Evolutionary conservation across 2,113 vertebrate genomes (phyloP).

Genomic region (Stigmatopora argus): DNA sequence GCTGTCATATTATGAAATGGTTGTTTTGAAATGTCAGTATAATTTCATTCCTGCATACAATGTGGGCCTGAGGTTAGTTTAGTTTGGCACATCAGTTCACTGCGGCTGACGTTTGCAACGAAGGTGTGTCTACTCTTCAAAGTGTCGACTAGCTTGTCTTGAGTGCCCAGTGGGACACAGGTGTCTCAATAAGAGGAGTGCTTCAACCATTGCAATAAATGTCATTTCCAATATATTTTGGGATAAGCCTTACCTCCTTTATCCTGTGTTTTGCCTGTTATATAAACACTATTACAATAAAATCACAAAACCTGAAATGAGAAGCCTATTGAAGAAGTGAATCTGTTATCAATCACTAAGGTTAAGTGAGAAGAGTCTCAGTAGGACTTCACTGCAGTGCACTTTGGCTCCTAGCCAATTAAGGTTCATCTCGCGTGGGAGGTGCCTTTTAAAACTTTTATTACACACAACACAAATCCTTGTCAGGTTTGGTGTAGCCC

Average conservation of each 20-base stretch:
- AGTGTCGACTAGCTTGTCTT: background rate
- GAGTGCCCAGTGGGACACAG: background rate
- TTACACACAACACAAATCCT: background rate
- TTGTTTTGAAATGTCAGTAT: slow-evolving; percentile 9
- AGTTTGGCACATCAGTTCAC: slow-evolving; percentile 19
- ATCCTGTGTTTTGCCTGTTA: background rate
- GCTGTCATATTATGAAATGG: background rate
- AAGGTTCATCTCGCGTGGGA: background rate
- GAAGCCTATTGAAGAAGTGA: background rate
- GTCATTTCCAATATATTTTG: background rate
- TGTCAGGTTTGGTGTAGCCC: background rate
- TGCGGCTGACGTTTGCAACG: background rate
- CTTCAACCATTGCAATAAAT: background rate
- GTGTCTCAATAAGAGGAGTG: background rate
- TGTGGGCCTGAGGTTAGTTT: slow-evolving; percentile 16
- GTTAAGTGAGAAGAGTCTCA: background rate
- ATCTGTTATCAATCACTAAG: background rate
- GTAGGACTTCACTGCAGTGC: background rate
- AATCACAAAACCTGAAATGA: background rate
- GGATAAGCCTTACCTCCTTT: background rate
- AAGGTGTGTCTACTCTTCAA: background rate
- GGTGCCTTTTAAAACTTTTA: background rate
- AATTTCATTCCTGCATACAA: slow-evolving; percentile 5
- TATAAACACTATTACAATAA: background rate
- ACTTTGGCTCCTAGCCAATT: background rate